Percentiles rank a stretch among this genome's conserved stretches.
Conservation (phyloP, 2,888 invertebrate genomes). For the Plusia festucae region DNA sequence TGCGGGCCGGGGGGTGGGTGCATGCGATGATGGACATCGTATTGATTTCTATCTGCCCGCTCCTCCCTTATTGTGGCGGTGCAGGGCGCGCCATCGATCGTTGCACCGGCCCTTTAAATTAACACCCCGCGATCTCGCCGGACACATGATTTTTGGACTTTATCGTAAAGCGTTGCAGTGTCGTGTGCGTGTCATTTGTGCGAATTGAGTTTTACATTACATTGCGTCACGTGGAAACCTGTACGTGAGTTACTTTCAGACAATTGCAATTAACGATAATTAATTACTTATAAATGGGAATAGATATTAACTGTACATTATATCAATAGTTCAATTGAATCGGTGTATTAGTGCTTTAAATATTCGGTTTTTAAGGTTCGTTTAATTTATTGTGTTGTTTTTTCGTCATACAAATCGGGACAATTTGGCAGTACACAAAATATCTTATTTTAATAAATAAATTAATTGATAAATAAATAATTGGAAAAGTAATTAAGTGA, state of each 20-base stretch:
- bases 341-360: slow-evolving; percentile 20
- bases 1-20: slow-evolving; percentile 90
- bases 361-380: slow-evolving; percentile 5
- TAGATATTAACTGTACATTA: slow-evolving; percentile 35
- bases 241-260: slow-evolving; percentile 62
- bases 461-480: slow-evolving; percentile 25
- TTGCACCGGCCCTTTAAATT: slow-evolving; percentile 81
- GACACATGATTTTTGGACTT: slow-evolving; percentile 70
- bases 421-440: not conserved
- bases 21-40: slow-evolving; percentile 90
- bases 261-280: slow-evolving; percentile 61
- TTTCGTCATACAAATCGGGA: not conserved
- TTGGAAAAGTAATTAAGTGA: slow-evolving; percentile 12
- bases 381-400: slow-evolving; percentile 3
- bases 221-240: slow-evolving; percentile 77
- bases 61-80: slow-evolving; percentile 87
- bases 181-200: slow-evolving; percentile 65
- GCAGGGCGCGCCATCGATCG: slow-evolving; percentile 87
- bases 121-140: slow-evolving; percentile 76
- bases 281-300: slow-evolving; percentile 66
- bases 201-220: slow-evolving; percentile 68
- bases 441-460: not conserved
- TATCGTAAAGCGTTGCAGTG: slow-evolving; percentile 65
- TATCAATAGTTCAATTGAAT: slow-evolving; percentile 23
- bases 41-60: slow-evolving; percentile 90